A percentile compares a stretch with the other conserved stretches of the same genome.
phyloP scores from a whole-genome alignment of 2,888 invertebrate species.

The Cerastoderma edule region DNA sequence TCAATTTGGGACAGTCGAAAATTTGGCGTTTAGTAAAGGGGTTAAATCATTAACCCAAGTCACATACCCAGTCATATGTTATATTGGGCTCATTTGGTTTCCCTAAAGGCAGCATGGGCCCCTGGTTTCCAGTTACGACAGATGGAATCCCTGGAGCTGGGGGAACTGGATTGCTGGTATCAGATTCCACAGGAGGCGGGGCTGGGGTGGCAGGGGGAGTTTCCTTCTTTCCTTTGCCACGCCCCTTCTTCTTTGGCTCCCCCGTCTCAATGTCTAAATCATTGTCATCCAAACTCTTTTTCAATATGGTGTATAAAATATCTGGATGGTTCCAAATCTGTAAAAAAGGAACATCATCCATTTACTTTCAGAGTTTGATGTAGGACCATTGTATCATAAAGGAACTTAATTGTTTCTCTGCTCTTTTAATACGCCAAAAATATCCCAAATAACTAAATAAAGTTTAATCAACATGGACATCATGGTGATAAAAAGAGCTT shows the following conservation, averaged over 20 bases:
- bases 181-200: slow-evolving; percentile 23
- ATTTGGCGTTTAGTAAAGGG: too few species aligned
- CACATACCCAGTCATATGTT: slow-evolving; percentile 75
- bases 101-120: slow-evolving; percentile 26
- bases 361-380: too few species aligned
- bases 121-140: neutral
- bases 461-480: too few species aligned
- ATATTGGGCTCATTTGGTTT: slow-evolving; percentile 58
- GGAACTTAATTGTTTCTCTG: too few species aligned
- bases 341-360: too few species aligned
- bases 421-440: too few species aligned
- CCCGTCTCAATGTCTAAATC: slow-evolving; percentile 82
- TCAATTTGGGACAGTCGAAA: too few species aligned
- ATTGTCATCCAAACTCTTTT: slow-evolving; percentile 77
- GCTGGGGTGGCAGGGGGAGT: slow-evolving; percentile 46
- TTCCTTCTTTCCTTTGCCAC: slow-evolving; percentile 43
- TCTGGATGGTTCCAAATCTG: slow-evolving; percentile 86
- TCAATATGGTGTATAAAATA: slow-evolving; percentile 82
- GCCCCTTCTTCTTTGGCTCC: slow-evolving; percentile 65
- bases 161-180: slow-evolving; percentile 8
- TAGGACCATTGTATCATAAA: too few species aligned
- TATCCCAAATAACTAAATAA: too few species aligned
- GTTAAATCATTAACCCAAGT: neutral
- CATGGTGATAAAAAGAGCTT: too few species aligned
- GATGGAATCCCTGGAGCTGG: neutral